Base-by-base conservation (phyloP, 92 coral and sea anemone genomes). In the Porites evermanni region DNA sequence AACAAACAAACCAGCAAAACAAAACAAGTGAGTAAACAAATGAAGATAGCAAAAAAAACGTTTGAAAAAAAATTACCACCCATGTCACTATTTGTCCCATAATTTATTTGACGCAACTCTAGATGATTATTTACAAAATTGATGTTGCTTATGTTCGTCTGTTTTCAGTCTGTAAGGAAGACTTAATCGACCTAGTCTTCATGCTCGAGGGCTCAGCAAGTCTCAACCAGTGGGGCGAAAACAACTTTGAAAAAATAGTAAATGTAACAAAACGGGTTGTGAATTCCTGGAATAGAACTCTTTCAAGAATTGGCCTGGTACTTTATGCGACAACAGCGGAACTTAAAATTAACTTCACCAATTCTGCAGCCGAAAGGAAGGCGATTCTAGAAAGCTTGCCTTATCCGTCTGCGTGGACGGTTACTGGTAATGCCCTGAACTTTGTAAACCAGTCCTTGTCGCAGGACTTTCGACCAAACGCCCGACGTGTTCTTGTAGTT, bases 141-240 rank as follows among this genome's bases (percentile, higher is more conserved):
- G 47, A 63, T 63, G 17, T 7, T 63, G 18, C n/a, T 14, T 63
- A 6, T 63, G 61, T 56, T 56, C 1, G 16, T 56, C 3, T 56
- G 12, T 63, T 63, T 63, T 60, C 67, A 63, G 67, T 18, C 18
- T 63, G 67, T 63, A 63, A 63, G 7, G 67, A 63, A 63, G 67
- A 63, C 67, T 14, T 63, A 19, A 19, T 63, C 67, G 67, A 63
- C 67, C 67, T 63, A 6, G 67, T 19, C n/a, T 63, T 63, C 23
- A 63, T 63, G 67, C 20, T 63, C 8, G 67, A 63, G 20, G 67
- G 67, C 16, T 63, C 67, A 3, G 4, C 67, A 18, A 63, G 67
- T 63, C 67, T 63, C n/a, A 63, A 63, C 67, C 67, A 63, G 67
- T 63, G 67, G 67, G 67, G 67, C n/a, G 67, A 63, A 63, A 63